phyloP scores from a whole-genome alignment of 2,888 invertebrate genomes.

The Drosophila affinis region DNA sequence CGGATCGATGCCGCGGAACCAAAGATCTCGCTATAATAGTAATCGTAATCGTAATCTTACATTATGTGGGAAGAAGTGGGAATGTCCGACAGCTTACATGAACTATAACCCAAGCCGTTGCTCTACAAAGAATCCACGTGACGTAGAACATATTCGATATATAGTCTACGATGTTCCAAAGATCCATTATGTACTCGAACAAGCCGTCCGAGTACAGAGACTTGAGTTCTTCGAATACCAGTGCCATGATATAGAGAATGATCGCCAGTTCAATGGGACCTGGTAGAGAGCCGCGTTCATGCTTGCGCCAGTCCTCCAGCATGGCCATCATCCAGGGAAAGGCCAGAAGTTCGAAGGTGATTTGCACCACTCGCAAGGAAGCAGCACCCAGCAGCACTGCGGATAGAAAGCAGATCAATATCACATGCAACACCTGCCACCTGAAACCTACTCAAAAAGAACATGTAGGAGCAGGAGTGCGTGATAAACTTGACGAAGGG shows the following conservation, averaged over 20 bases:
- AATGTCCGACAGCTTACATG: constrained; percentile 87
- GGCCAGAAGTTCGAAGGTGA: constrained; percentile 91
- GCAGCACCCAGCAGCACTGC: constrained; percentile 95
- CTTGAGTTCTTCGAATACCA: constrained; percentile 97
- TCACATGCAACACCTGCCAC: neutral
- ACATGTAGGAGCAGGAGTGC: constrained; percentile 97
- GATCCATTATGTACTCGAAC: constrained; percentile 95
- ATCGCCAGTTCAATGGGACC: constrained; percentile 93
- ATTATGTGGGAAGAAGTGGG: no score
- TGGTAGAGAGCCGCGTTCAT: constrained; percentile 90
- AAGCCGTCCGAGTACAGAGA: constrained; percentile 95
- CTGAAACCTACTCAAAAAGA: constrained; percentile 93
- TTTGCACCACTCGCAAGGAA: constrained; percentile 94
- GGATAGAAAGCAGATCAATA: neutral
- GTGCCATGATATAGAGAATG: constrained; percentile 95
- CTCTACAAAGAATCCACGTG: constrained; percentile 94
- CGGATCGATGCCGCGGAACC: constrained; percentile 88
- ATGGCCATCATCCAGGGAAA: constrained; percentile 90
- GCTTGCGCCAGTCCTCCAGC: constrained; percentile 90
- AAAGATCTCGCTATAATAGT: constrained; percentile 85
- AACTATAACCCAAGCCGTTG: constrained; percentile 94
- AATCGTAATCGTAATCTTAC: neutral
- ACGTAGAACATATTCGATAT: constrained; percentile 98
- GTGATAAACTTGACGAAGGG: constrained; percentile 99
- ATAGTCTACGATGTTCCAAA: constrained; percentile 99